Percentiles rank a stretch among this genome's conserved stretches.
phyloP scores from a whole-genome alignment of 2,797 vertebrate genomes.

The Micropoecilia bifurca region DNA sequence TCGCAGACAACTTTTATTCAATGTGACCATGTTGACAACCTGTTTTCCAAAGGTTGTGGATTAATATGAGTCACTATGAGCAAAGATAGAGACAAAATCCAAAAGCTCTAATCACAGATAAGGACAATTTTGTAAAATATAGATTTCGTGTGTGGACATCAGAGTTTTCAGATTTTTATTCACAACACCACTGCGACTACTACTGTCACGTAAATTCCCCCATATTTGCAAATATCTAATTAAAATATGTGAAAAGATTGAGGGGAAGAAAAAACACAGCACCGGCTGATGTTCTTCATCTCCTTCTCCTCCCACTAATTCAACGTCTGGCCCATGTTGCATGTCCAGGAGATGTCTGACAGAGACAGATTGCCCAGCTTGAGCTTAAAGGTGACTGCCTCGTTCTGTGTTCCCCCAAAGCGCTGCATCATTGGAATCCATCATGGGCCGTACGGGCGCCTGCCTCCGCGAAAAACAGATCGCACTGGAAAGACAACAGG shows the following conservation, averaged over 20 bases:
- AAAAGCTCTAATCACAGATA: not conserved
- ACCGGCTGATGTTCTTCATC: conserved; percentile 33
- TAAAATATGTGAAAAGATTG: not conserved
- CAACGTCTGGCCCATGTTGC: conserved; percentile 61
- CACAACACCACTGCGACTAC: not conserved
- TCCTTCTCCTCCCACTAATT: conserved; percentile 47
- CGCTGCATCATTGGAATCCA: conserved; percentile 75
- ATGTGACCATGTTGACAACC: not conserved
- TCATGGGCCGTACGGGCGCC: conserved; percentile 54
- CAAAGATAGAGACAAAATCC: not conserved
- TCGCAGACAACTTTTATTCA: not conserved
- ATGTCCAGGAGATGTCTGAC: conserved; percentile 64
- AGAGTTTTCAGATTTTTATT: not conserved
- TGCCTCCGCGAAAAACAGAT: conserved; percentile 51
- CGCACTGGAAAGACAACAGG: conserved; percentile 44
- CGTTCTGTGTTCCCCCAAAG: conserved; percentile 70
- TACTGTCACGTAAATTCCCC: not conserved
- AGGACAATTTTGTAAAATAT: not conserved
- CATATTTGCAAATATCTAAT: not conserved
- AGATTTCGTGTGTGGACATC: not conserved
- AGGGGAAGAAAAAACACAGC: not conserved
- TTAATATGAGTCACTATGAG: not conserved
- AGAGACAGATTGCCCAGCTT: conserved; percentile 71
- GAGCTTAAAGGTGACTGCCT: conserved; percentile 81
- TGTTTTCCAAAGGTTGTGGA: not conserved